Conservation (phyloP, 2,888 invertebrate species). For the Orthosia gothica region DNA sequence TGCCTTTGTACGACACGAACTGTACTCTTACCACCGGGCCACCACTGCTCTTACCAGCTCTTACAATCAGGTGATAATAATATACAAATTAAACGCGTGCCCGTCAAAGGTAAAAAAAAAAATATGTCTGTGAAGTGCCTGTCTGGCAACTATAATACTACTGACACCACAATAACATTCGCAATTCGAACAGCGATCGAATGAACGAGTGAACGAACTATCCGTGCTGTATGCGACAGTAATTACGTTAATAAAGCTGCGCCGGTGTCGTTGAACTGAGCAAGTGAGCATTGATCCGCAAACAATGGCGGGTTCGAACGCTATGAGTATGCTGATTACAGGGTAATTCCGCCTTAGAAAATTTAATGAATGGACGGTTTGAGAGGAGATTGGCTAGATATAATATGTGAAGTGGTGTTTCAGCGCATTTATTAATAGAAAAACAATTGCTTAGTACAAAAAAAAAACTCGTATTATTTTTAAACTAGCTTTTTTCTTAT, state of each 20-base stretch:
- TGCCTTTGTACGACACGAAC: too few species aligned
- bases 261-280: conserved; percentile 65
- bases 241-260: conserved; percentile 68
- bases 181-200: conserved; percentile 32
- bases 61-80: too few species aligned
- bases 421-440: not conserved
- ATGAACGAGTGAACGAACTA: conserved; percentile 63
- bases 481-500: too few species aligned
- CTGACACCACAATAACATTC: conserved; percentile 8
- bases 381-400: conserved; percentile 11
- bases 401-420: not conserved
- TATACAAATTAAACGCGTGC: too few species aligned
- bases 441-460: not conserved
- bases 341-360: conserved; percentile 39
- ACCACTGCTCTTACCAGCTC: too few species aligned
- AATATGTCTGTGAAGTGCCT: too few species aligned
- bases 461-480: too few species aligned
- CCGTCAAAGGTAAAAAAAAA: too few species aligned
- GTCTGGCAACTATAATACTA: not conserved
- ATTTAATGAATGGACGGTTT: conserved; percentile 32
- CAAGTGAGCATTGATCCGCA: conserved; percentile 57
- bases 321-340: conserved; percentile 50
- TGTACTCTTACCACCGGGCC: too few species aligned
- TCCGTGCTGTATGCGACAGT: conserved; percentile 35
- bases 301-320: conserved; percentile 53